Evolutionary conservation across 2,797 vertebrate species (phyloP).

Genomic region (Crenuchus spilurus): DNA sequence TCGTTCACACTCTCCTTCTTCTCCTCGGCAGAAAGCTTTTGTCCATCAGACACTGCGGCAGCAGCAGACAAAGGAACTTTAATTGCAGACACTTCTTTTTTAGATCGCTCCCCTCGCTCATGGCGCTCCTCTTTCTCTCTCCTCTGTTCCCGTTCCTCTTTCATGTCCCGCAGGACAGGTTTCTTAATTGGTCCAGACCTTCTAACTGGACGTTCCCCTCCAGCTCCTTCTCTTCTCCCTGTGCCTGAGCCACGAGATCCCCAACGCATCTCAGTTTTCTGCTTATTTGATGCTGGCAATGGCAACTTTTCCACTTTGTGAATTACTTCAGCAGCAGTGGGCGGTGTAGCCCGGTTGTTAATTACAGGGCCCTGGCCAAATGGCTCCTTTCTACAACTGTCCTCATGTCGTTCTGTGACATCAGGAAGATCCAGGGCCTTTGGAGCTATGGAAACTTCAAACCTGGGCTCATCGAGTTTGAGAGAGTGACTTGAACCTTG

Average conservation of each 20-base stretch:
- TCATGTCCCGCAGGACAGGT: conserved; percentile 96
- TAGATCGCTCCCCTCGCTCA: conserved; percentile 78
- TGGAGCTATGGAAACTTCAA: conserved; percentile 75
- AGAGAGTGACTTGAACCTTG: conserved; percentile 88
- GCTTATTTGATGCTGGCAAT: conserved; percentile 79
- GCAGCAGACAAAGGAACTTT: conserved; percentile 65
- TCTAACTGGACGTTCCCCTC: conserved; percentile 87
- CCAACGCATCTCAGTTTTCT: conserved; percentile 95
- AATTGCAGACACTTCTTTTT: conserved; percentile 67
- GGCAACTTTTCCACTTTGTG: conserved; percentile 89
- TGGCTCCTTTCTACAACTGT: conserved; percentile 87
- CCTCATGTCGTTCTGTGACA: conserved; percentile 80
- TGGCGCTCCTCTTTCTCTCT: conserved; percentile 90
- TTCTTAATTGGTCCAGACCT: conserved; percentile 98
- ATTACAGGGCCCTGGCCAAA: conserved; percentile 76
- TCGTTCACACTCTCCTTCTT: conserved; percentile 77
- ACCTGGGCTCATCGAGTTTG: conserved; percentile 88
- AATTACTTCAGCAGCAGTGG: conserved; percentile 75
- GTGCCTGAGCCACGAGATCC: conserved; percentile 83
- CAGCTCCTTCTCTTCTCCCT: conserved; percentile 85
- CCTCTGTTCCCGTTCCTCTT: conserved; percentile 94
- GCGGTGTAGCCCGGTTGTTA: conserved; percentile 74
- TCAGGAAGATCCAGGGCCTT: conserved; percentile 86
- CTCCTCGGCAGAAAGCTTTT: conserved; percentile 72
- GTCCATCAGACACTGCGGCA: conserved; percentile 66